These are phyloP conservation scores for Euproctis similis DNA, from an alignment of 2,888 invertebrate species.

Conservation along the genomic window DNA sequence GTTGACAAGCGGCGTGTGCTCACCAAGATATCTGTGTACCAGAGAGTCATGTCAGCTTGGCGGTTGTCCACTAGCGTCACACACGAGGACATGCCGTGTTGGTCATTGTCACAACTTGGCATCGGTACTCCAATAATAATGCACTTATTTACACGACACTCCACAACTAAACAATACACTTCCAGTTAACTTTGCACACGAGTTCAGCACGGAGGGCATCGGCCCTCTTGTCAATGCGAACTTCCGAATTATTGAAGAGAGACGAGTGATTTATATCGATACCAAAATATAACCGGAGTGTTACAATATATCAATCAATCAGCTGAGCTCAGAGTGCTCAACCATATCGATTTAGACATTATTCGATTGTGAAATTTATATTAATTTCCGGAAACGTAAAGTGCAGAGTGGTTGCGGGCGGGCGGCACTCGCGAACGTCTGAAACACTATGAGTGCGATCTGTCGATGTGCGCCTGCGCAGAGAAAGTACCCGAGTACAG, in stretches of 20 bases:
- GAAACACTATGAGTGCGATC: slow-evolving; percentile 50
- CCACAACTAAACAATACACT: slow-evolving; percentile 28
- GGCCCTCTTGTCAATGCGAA: slow-evolving; percentile 32
- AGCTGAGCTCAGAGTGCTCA: slow-evolving; percentile 17
- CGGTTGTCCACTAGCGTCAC: slow-evolving; percentile 62
- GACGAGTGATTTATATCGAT: slow-evolving; percentile 29
- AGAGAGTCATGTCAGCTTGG: slow-evolving; percentile 71
- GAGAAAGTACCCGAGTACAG: slow-evolving; percentile 70
- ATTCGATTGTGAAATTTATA: slow-evolving; percentile 23
- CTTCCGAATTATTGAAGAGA: slow-evolving; percentile 38
- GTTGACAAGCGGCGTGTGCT: slow-evolving; percentile 35
- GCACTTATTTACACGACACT: slow-evolving; percentile 41
- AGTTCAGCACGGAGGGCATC: slow-evolving; percentile 35
- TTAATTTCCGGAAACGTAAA: slow-evolving; percentile 32
- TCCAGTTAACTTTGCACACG: slow-evolving; percentile 28
- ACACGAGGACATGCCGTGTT: slow-evolving; percentile 41
- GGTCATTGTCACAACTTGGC: slow-evolving; percentile 60
- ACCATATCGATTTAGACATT: slow-evolving; percentile 22
- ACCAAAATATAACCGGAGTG: slow-evolving; percentile 20
- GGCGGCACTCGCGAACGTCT: slow-evolving; percentile 49
- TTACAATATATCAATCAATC: slow-evolving; percentile 34
- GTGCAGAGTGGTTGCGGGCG: slow-evolving; percentile 32
- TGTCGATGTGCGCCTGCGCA: slow-evolving; percentile 49
- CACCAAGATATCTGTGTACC: slow-evolving; percentile 72
- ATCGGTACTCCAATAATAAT: slow-evolving; percentile 39